Base-by-base conservation (phyloP, 2,888 invertebrate genomes). In the Perithous albicinctus region DNA sequence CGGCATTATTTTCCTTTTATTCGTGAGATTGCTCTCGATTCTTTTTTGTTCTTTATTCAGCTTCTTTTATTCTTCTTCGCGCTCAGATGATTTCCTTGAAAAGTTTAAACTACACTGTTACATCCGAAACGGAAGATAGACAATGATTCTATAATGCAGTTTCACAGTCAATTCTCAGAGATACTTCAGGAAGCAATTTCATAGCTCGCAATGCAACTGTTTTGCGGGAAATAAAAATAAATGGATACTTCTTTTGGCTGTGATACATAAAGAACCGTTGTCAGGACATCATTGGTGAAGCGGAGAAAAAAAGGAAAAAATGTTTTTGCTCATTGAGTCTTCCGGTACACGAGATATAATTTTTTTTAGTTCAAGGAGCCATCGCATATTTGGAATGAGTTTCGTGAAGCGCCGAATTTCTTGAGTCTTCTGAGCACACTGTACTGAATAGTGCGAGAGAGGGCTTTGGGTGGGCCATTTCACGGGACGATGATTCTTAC, bases 401-500 rank as follows among this genome's bases (percentile, higher is more conserved):
- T 81, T 84, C 75, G 67, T 66, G 73, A 74, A 74, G 72, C 66
- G 54, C 61, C 41, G 59, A 69, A 79, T 80, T 74, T 73, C 10
- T 70, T 54, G 64, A 66, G 48, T 10, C 74, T 20, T 12, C 38
- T 56, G 26, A 69, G 74, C 23, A 78, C 59, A 76, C 32, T 61
- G 63, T 35, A 51, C 29, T 41, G 56, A 61, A 43, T 59, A 43
- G 70, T 54, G 51, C 43, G 51, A 8, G 56, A 46, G 63, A 41
- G 43, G 41, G 73, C 77, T 81, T 48, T 84, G 82, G 83, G 83
- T 83, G 85, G 86, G 85, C 86, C 74, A 86, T 86, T 86, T 85
- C 86, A 85, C 85, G 86, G 83, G 79, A 85, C 82, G 78, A 85
- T 86, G 85, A 84, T 82, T 84, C 75, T 85, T 72, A 51, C 51